These are phyloP conservation scores for Crotalus helleri DNA, from an alignment of 2,113 vertebrate genomes.

Conservation along the genomic window DNA sequence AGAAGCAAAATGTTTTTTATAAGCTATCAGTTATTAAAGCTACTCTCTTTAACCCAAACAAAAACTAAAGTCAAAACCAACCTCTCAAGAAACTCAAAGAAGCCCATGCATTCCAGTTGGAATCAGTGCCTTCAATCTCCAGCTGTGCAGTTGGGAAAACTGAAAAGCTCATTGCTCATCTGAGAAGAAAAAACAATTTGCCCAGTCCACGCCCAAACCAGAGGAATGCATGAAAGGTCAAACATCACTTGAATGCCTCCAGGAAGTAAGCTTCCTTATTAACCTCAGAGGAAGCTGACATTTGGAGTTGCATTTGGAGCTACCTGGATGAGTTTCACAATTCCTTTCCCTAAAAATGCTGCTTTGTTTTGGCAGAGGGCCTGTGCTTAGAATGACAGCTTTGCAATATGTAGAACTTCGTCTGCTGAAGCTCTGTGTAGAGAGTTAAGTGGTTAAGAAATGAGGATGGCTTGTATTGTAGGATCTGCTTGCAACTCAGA, in stretches of 20 bases:
- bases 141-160: not conserved
- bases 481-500: not conserved
- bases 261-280: constrained; percentile 1
- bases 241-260: constrained; percentile 1
- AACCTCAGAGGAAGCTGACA: not conserved
- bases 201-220: not conserved
- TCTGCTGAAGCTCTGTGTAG: not conserved
- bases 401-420: not conserved
- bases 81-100: not conserved
- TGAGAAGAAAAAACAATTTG: constrained; percentile 21
- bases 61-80: not conserved
- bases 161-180: not conserved
- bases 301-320: not conserved
- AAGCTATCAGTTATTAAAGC: not conserved
- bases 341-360: not conserved
- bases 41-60: not conserved
- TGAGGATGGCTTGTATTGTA: not conserved
- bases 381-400: not conserved
- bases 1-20: not conserved
- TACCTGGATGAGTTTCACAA: not conserved
- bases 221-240: constrained; percentile 22
- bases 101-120: not conserved
- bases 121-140: not conserved
- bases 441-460: not conserved
- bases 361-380: not conserved